Evolutionary conservation across 2,113 vertebrate species (phyloP).

Genomic region (Cyprinodon tularosa): DNA sequence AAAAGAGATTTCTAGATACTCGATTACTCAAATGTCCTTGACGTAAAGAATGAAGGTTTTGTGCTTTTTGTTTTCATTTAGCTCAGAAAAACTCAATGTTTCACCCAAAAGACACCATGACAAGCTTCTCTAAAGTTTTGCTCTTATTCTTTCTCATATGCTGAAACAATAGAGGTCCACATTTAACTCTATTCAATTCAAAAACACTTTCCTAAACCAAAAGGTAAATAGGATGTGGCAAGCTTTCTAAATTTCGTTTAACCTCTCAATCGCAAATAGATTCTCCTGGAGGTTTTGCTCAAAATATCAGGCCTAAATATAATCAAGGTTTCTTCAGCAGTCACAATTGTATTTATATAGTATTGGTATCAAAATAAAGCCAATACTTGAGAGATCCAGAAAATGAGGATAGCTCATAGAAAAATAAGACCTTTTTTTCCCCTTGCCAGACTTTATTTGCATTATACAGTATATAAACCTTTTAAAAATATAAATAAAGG

Average conservation of each 20-base stretch:
- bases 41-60: background rate
- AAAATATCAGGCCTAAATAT: too few relatives aligned
- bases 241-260: background rate
- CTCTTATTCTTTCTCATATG: background rate
- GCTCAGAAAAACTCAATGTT: background rate
- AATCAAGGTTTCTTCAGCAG: too few relatives aligned
- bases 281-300: too few relatives aligned
- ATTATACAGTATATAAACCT: too few relatives aligned
- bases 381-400: too few relatives aligned
- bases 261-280: too few relatives aligned
- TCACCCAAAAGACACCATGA: background rate
- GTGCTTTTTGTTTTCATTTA: background rate
- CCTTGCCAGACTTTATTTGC: too few relatives aligned
- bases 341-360: too few relatives aligned
- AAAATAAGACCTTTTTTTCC: too few relatives aligned
- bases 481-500: too few relatives aligned
- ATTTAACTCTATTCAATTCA: background rate
- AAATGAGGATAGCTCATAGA: too few relatives aligned
- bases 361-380: too few relatives aligned
- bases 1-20: constrained; percentile 1
- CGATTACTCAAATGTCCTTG: background rate
- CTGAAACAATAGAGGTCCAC: background rate
- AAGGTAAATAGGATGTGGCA: background rate
- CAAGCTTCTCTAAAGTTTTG: background rate
- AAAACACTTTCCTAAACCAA: background rate